Evolutionary conservation across 53 echinoderm and acorn worm genomes (phyloP), one percentile per base, ranked within the genome.

Genomic region (Henricia sp.): DNA sequence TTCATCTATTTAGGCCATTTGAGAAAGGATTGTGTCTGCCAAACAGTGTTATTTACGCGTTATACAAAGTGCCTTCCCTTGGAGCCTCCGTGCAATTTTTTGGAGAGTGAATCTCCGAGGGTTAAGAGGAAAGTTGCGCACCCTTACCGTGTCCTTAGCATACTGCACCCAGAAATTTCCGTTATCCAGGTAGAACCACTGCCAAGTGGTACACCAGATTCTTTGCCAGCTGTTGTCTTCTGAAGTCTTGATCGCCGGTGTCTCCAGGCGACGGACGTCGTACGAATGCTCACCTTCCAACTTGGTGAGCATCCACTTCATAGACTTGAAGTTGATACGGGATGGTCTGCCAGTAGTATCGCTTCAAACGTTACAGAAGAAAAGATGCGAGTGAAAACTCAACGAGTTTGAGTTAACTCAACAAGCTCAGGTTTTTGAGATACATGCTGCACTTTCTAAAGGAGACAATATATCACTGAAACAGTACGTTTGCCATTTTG

Each of bases 101-200:
- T 6, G 33, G 32, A 65, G 33, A 33, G 17, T 34, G 35, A 65
- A 28, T 34, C 17, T 28, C 17, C 16, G 32, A 65, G 19, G 17
- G 5, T 28, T 14, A 25, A 28, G 27, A 65, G 17, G 12, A 34
- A 25, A 48, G 48, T 48, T 9, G 6, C 3, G 16, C 26, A 16
- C n/a, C 16, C 75, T 28, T 58, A 75, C 68, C 16, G 16, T 42
- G 51, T 67, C 37, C 8, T 67, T 51, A 27, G 40, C 43, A 42
- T 87, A 87, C 39, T 67, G 50, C 13, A 52, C 40, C 76, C 71
- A 87, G 39, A 51, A 25, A 29, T 13, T 11, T 8, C 27, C 75
- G 19, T 77, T 67, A n/a, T 87, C 87, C 35, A 17, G 24, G 37
- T 60, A 87, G 53, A 68, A 77, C 87, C 87, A 87, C 13, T 76